These are phyloP conservation scores for Agriopis aurantiaria DNA, from an alignment of 2,888 invertebrate species.

Conservation along the genomic window DNA sequence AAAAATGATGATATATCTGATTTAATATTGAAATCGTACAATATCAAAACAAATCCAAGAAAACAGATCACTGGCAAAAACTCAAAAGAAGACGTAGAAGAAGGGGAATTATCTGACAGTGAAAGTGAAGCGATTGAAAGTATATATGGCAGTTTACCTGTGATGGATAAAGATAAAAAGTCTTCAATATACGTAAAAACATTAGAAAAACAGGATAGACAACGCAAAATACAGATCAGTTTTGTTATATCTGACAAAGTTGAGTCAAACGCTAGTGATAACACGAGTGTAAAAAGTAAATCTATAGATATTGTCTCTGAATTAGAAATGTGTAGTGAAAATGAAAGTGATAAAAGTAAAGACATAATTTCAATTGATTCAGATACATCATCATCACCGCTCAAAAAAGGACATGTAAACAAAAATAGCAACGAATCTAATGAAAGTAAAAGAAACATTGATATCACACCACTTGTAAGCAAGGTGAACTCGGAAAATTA, in stretches of 20 bases:
- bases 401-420: slow-evolving; percentile 1
- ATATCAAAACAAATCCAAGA: slow-evolving; percentile 52
- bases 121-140: slow-evolving; percentile 80
- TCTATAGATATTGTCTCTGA: slow-evolving; percentile 55
- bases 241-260: slow-evolving; percentile 62
- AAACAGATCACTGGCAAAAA: slow-evolving; percentile 39
- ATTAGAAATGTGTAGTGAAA: slow-evolving; percentile 63
- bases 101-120: slow-evolving; percentile 81
- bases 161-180: slow-evolving; percentile 57
- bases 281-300: slow-evolving; percentile 32
- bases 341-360: slow-evolving; percentile 29
- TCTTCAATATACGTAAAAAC: slow-evolving; percentile 44
- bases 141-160: slow-evolving; percentile 74
- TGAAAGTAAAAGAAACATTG: slow-evolving; percentile 7
- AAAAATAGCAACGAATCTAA: neutral
- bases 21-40: slow-evolving; percentile 77
- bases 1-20: slow-evolving; percentile 79
- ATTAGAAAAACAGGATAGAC: slow-evolving; percentile 52
- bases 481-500: neutral
- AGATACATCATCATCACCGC: slow-evolving; percentile 29
- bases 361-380: slow-evolving; percentile 37
- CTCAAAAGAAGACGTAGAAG: slow-evolving; percentile 67
- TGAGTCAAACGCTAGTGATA: neutral
- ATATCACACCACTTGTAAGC: neutral
- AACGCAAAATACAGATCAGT: slow-evolving; percentile 74